Base-by-base conservation (phyloP, 2,113 vertebrate species). In the Hippopotamus amphibius region DNA sequence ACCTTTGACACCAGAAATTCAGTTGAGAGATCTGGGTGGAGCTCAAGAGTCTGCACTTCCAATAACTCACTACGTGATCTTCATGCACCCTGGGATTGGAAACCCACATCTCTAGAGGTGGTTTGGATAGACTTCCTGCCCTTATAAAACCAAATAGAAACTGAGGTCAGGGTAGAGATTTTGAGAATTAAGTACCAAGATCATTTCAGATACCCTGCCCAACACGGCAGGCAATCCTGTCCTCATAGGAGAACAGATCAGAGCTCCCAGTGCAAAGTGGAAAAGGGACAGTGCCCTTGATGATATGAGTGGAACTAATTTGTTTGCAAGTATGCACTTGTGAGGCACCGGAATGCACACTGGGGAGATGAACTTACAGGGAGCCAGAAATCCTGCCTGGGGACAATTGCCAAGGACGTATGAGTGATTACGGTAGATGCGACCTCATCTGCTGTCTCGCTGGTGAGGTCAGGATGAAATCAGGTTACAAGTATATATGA, bases 41-140 rank as follows among this genome's bases (percentile, higher is more conserved):
- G 28, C 6, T 68, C 43, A 89, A 41, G 6, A 85, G 13, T 43
- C 0, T 68, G 43, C 48, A 53, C n/a, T 79, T 83, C 93, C 81
- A 55, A 30, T 48, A 89, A 8, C 41, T 95, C 43, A 68, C 11
- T 53, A 41, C 4, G 48, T 85, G 43, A 74, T 63, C 33, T 26
- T 89, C 21, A 10, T 28, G 17, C 5, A 43, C 21, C 55, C 15
- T 74, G 50, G 55, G 37, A 3, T 26, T 88, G 33, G 59, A 76
- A 92, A 89, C 9, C 3, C 21, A 53, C 10, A 43, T 43, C 30
- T 69, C 53, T 86, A 76, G 43, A 55, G 17, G 50, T 57, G 10
- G 28, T 82, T 95, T 74, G 43, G 72, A 33, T 13, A 85, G 89
- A 94, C 24, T 92, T 90, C 66, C 33, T 86, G 59, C 7, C 72